Percentiles rank a stretch among this genome's conserved stretches.
phyloP scores from a whole-genome alignment of 2,888 invertebrate species.

The Desoria tigrina region DNA sequence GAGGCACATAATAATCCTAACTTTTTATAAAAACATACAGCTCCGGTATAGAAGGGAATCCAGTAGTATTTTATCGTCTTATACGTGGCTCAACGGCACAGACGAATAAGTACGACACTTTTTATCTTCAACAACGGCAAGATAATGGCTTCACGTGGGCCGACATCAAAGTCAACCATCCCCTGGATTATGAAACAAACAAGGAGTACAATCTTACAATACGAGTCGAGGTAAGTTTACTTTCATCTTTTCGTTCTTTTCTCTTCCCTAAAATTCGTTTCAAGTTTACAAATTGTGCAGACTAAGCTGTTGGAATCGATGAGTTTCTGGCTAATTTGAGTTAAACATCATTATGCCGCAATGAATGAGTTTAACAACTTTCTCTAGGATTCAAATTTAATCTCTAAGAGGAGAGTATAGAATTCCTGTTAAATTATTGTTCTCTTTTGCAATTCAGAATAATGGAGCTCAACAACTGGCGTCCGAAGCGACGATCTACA shows the following conservation, averaged over 20 bases:
- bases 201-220: slow-evolving; percentile 94
- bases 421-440: no score
- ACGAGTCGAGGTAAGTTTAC: slow-evolving; percentile 82
- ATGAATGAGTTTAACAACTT: no score
- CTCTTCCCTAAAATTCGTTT: no score
- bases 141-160: slow-evolving; percentile 91
- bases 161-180: slow-evolving; percentile 81
- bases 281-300: no score
- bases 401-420: no score
- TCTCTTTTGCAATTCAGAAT: slow-evolving; percentile 65
- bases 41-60: slow-evolving; percentile 94
- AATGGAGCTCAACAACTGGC: slow-evolving; percentile 94
- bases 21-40: slow-evolving; percentile 60
- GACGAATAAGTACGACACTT: slow-evolving; percentile 93
- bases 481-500: slow-evolving; percentile 86
- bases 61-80: slow-evolving; percentile 90
- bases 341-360: no score
- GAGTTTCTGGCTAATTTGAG: no score
- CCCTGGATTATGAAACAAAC: slow-evolving; percentile 89
- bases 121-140: slow-evolving; percentile 90
- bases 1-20: not conserved
- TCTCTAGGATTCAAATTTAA: no score
- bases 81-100: slow-evolving; percentile 95
- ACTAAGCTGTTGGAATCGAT: no score
- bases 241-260: no score